Percentiles rank a stretch among this genome's conserved stretches.
phyloP scores from a whole-genome alignment of 2,888 invertebrate species.

The Tetrapedia diversipes region DNA sequence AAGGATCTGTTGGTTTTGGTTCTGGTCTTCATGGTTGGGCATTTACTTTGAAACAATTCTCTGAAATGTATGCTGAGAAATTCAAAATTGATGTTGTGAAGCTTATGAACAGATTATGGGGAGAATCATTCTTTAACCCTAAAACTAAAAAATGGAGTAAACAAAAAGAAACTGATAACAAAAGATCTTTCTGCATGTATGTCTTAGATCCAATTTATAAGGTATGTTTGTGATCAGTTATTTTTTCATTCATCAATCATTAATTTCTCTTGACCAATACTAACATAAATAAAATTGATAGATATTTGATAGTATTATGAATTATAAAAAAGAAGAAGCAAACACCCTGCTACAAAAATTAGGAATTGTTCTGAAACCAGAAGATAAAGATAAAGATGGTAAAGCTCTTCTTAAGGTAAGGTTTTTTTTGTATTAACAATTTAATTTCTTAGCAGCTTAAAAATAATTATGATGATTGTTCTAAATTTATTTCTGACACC shows the following conservation, averaged over 20 bases:
- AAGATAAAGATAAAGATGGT: conserved; percentile 98
- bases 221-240: conserved; percentile 83
- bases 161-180: conserved; percentile 94
- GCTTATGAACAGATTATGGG: conserved; percentile 99
- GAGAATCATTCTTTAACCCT: conserved; percentile 99
- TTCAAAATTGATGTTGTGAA: conserved; percentile 99
- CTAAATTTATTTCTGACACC: conserved; percentile 80
- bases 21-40: conserved; percentile 99
- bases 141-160: conserved; percentile 99
- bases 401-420: conserved; percentile 96
- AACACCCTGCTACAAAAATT: conserved; percentile 94
- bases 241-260: not conserved
- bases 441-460: not conserved
- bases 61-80: conserved; percentile 99
- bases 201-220: conserved; percentile 99
- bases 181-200: conserved; percentile 99
- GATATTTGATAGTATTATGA: conserved; percentile 93
- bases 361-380: conserved; percentile 94
- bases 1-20: conserved; percentile 99
- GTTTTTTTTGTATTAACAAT: not conserved
- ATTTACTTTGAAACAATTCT: conserved; percentile 99
- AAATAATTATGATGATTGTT: conserved; percentile 74
- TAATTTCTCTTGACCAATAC: not conserved
- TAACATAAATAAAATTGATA: conserved; percentile 65
- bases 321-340: conserved; percentile 97